Conservation (phyloP, 2,113 vertebrate genomes). For the Catharus fuscescens region DNA sequence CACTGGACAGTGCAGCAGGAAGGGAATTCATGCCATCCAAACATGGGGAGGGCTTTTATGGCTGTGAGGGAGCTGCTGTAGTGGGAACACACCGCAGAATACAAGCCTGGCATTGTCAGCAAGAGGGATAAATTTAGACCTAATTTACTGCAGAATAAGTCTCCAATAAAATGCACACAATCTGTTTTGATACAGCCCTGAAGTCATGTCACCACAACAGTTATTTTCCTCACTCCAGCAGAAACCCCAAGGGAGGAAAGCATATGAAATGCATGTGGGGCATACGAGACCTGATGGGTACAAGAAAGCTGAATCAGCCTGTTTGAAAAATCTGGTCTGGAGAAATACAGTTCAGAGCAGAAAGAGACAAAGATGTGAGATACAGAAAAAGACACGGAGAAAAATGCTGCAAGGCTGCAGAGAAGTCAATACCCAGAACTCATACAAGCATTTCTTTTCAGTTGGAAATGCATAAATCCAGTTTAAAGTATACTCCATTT, state of each 20-base stretch:
- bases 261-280: constrained; percentile 22
- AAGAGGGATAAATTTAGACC: constrained; percentile 48
- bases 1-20: not conserved
- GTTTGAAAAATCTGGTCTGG: not conserved
- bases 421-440: not conserved
- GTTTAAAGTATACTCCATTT: not conserved
- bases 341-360: not conserved
- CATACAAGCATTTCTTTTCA: not conserved
- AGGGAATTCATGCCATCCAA: not conserved
- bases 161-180: constrained; percentile 29
- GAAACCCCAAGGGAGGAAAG: constrained; percentile 31
- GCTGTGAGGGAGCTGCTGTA: not conserved
- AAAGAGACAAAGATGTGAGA: not conserved
- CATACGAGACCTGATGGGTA: constrained; percentile 11
- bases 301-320: constrained; percentile 30
- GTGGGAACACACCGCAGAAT: not conserved
- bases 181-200: constrained; percentile 56
- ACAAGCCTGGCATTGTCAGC: constrained; percentile 3
- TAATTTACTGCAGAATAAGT: constrained; percentile 48
- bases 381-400: not conserved
- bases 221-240: constrained; percentile 36
- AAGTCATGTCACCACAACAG: constrained; percentile 52
- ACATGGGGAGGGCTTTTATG: not conserved
- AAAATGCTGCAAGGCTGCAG: not conserved
- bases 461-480: not conserved